phyloP scores from a whole-genome alignment of 1,140 invertebrate genomes.

The Drosophila lini region DNA sequence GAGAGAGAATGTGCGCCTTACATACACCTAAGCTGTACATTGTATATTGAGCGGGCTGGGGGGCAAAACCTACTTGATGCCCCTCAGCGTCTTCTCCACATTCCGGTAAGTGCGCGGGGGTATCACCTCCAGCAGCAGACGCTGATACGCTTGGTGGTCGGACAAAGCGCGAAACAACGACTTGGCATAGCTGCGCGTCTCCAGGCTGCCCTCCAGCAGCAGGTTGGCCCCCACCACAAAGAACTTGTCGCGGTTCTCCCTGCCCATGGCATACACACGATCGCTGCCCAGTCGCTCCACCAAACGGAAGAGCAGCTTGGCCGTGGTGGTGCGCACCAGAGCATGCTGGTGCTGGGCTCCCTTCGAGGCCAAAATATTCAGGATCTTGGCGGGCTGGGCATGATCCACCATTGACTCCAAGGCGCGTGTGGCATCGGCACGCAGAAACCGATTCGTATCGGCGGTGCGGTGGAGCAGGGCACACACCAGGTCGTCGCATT shows the following conservation, averaged over 20 bases:
- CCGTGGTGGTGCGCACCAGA: constrained; percentile 91
- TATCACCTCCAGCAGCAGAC: constrained; percentile 88
- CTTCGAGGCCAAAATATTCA: constrained; percentile 85
- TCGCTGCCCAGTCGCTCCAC: constrained; percentile 90
- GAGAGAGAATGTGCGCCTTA: not conserved
- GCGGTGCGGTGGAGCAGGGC: constrained; percentile 93
- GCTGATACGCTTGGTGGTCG: constrained; percentile 87
- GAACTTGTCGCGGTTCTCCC: constrained; percentile 92
- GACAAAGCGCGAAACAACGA: constrained; percentile 87
- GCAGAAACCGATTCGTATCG: constrained; percentile 96
- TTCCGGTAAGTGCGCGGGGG: constrained; percentile 87
- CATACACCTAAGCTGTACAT: constrained; percentile 25
- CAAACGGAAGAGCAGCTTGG: constrained; percentile 90
- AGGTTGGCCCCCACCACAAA: constrained; percentile 92
- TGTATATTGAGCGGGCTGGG: not conserved
- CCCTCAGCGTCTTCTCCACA: constrained; percentile 87
- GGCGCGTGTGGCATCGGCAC: constrained; percentile 93
- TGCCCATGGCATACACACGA: constrained; percentile 89
- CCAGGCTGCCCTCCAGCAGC: constrained; percentile 93
- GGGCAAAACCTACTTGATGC: constrained; percentile 32
- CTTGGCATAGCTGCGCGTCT: constrained; percentile 91
- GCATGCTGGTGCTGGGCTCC: constrained; percentile 93
- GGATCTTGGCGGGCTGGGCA: constrained; percentile 86
- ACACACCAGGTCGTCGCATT: constrained; percentile 93
- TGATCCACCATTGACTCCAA: constrained; percentile 92